phyloP scores from a whole-genome alignment of 2,113 vertebrate genomes.

The Ranitomeya imitator region DNA sequence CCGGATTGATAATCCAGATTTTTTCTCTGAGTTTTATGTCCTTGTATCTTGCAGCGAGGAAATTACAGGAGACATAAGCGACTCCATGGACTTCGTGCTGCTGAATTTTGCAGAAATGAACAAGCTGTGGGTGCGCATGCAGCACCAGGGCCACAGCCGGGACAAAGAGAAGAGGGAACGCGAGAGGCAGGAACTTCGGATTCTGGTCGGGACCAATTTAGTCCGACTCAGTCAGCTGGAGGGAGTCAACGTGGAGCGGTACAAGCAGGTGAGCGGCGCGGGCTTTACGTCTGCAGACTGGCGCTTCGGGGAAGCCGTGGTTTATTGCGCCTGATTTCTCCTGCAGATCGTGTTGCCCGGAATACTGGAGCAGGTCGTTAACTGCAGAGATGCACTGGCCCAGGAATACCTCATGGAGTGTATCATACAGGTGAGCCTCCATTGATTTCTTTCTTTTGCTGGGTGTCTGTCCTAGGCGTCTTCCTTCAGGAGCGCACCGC shows the following conservation, averaged over 20 bases:
- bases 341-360: constrained; percentile 89
- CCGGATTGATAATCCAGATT: neutral
- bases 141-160: constrained; percentile 96
- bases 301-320: neutral
- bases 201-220: constrained; percentile 95
- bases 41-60: constrained; percentile 77
- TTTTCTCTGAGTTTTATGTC: neutral
- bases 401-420: constrained; percentile 99
- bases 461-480: too few relatives aligned
- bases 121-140: constrained; percentile 98
- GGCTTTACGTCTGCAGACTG: neutral
- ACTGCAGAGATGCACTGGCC: constrained; percentile 95
- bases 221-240: constrained; percentile 97
- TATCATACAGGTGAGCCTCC: constrained; percentile 90
- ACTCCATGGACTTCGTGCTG: constrained; percentile 96
- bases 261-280: constrained; percentile 83
- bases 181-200: constrained; percentile 92
- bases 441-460: neutral
- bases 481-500: too few relatives aligned
- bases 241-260: constrained; percentile 96
- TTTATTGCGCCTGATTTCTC: neutral
- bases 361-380: constrained; percentile 96
- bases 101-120: constrained; percentile 99
- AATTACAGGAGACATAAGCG: constrained; percentile 94
- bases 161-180: constrained; percentile 95